Percentiles rank a stretch among this genome's conserved stretches.
These are phyloP conservation scores for Phortica okadai DNA, from an alignment of 2,888 invertebrate species.

Conservation along the genomic window DNA sequence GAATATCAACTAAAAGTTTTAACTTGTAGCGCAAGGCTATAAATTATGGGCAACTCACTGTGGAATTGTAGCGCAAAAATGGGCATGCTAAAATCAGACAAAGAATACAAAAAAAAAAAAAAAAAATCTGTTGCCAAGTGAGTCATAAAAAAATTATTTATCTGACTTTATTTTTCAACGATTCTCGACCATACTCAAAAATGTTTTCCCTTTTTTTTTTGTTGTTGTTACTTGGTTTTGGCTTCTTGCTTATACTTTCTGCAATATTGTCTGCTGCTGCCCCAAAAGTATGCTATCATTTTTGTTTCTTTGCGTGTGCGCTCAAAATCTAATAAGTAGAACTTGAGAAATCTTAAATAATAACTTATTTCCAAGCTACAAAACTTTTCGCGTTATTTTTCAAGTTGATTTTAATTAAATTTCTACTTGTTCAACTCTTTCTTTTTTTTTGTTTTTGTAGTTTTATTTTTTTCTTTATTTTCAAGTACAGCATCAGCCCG, in stretches of 20 bases:
- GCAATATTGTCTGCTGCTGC: neutral
- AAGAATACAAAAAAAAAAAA: neutral
- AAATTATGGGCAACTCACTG: constrained; percentile 15
- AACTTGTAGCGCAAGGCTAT: constrained; percentile 8
- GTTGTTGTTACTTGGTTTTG: neutral
- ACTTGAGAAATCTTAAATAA: constrained; percentile 1
- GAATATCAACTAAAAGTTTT: constrained; percentile 2
- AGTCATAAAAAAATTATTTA: neutral
- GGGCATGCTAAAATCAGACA: neutral
- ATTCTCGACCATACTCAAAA: neutral
- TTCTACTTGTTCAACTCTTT: neutral
- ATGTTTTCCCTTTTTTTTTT: neutral
- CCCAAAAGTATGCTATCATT: neutral
- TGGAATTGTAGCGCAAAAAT: neutral
- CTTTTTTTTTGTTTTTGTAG: no score
- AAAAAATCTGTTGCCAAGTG: neutral
- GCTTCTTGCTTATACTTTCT: neutral
- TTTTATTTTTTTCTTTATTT: neutral
- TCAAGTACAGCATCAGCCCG: neutral
- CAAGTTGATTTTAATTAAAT: constrained; percentile 1
- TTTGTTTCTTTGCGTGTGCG: neutral
- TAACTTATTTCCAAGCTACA: neutral
- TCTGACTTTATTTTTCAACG: neutral
- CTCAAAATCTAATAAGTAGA: neutral
- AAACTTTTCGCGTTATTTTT: neutral